A percentile compares a stretch with the other conserved stretches of the same genome.
Evolutionary conservation across 2,113 vertebrate species (phyloP).

Genomic region (Engystomops pustulosus): DNA sequence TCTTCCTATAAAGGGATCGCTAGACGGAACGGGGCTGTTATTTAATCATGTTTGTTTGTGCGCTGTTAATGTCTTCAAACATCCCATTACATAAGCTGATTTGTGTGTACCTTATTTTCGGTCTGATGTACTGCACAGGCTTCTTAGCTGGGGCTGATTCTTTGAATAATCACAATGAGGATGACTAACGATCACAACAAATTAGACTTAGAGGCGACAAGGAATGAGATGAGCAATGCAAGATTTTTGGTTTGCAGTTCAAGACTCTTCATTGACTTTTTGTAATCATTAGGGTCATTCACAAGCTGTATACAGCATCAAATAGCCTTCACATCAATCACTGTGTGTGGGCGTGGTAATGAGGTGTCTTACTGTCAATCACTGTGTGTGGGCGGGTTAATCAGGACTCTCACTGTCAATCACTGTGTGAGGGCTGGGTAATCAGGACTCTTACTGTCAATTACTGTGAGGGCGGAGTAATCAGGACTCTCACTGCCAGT

Average conservation of each 20-base stretch:
- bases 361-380: too few relatives aligned
- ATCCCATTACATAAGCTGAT: conserved; percentile 8
- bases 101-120: neutral
- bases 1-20: neutral
- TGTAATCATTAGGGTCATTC: neutral
- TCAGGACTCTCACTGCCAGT: too few relatives aligned
- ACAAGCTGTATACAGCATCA: neutral
- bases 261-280: neutral
- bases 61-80: neutral
- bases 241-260: neutral
- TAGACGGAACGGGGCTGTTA: neutral
- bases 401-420: too few relatives aligned
- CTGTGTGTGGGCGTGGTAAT: too few relatives aligned
- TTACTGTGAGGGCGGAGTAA: too few relatives aligned
- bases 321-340: too few relatives aligned
- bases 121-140: neutral
- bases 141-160: neutral
- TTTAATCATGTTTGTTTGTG: conserved; percentile 44
- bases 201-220: neutral
- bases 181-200: neutral
- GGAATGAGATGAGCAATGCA: neutral
- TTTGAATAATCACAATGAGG: neutral
- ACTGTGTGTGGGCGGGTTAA: too few relatives aligned
- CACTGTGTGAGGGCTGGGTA: too few relatives aligned
- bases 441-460: too few relatives aligned